phyloP scores from a whole-genome alignment of 2,888 invertebrate species.

The Drosophila cognata region DNA sequence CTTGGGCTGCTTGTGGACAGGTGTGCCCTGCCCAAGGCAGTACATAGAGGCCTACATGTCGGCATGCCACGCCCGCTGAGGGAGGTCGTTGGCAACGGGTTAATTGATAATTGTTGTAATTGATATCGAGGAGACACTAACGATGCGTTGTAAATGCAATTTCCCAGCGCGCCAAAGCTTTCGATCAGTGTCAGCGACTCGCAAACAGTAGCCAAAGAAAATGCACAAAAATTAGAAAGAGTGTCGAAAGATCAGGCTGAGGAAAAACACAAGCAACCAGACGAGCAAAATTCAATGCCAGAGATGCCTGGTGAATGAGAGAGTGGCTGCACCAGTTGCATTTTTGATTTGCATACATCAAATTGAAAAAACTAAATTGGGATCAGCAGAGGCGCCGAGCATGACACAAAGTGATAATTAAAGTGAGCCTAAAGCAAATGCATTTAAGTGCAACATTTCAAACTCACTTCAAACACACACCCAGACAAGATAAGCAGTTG shows the following conservation, averaged over 20 bases:
- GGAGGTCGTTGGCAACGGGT: slow-evolving; percentile 33
- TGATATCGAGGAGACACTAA: slow-evolving; percentile 10
- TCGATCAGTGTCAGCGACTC: slow-evolving; percentile 30
- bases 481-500: slow-evolving; percentile 1
- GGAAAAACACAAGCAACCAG: slow-evolving; percentile 36
- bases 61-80: slow-evolving; percentile 35
- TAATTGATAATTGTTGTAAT: slow-evolving; percentile 25
- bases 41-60: slow-evolving; percentile 14
- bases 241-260: slow-evolving; percentile 48
- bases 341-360: slow-evolving; percentile 72
- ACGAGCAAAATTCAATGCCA: slow-evolving; percentile 34
- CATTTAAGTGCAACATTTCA: slow-evolving; percentile 23
- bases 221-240: background rate
- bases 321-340: slow-evolving; percentile 40
- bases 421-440: slow-evolving; percentile 40
- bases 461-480: background rate
- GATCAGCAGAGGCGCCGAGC: slow-evolving; percentile 43
- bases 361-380: slow-evolving; percentile 63
- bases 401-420: slow-evolving; percentile 22
- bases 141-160: slow-evolving; percentile 24
- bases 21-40: slow-evolving; percentile 42
- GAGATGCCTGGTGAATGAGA: slow-evolving; percentile 8
- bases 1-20: slow-evolving; percentile 30
- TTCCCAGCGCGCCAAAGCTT: slow-evolving; percentile 16
- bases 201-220: slow-evolving; percentile 1